Evolutionary conservation across 1,140 invertebrate genomes (phyloP).

Genomic region (Dendrolimus punctatus): DNA sequence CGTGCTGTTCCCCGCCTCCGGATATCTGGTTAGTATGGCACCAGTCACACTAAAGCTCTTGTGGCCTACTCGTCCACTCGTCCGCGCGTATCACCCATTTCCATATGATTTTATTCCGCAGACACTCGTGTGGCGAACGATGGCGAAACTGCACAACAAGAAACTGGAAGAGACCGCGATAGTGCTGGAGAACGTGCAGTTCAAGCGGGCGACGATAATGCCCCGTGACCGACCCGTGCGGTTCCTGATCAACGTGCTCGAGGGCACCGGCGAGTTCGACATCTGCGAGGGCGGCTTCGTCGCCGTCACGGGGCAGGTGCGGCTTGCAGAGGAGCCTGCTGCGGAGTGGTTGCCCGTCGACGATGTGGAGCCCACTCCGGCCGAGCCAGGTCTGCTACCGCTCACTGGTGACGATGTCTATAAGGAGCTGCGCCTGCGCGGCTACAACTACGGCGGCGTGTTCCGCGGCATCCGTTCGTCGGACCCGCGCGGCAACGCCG

Average conservation of each 20-base stretch:
- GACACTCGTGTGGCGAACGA: slow-evolving; percentile 92
- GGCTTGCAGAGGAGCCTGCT: slow-evolving; percentile 64
- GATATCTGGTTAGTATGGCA: slow-evolving; percentile 81
- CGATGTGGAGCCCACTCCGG: slow-evolving; percentile 58
- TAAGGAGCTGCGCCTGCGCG: slow-evolving; percentile 92
- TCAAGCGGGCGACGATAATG: slow-evolving; percentile 94
- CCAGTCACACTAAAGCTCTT: no score
- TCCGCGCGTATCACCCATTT: background rate
- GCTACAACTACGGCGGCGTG: slow-evolving; percentile 92
- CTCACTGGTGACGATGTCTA: slow-evolving; percentile 88
- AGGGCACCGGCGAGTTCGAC: slow-evolving; percentile 92
- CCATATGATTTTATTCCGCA: slow-evolving; percentile 31
- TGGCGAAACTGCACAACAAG: slow-evolving; percentile 86
- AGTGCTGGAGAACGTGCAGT: slow-evolving; percentile 89
- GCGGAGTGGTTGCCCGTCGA: slow-evolving; percentile 73
- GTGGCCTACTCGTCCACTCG: no score
- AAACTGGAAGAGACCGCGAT: slow-evolving; percentile 87
- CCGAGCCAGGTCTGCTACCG: slow-evolving; percentile 67
- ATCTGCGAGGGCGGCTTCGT: slow-evolving; percentile 89
- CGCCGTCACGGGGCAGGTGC: slow-evolving; percentile 85
- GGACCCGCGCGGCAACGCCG: slow-evolving; percentile 77
- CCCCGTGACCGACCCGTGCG: slow-evolving; percentile 86
- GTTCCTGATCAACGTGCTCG: slow-evolving; percentile 91
- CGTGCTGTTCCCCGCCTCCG: slow-evolving; percentile 95
- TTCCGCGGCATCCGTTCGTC: slow-evolving; percentile 86